Percentiles rank a stretch among this genome's conserved stretches.
Evolutionary conservation across 1,140 invertebrate species (phyloP).

Genomic region (Mylabris phalerata): DNA sequence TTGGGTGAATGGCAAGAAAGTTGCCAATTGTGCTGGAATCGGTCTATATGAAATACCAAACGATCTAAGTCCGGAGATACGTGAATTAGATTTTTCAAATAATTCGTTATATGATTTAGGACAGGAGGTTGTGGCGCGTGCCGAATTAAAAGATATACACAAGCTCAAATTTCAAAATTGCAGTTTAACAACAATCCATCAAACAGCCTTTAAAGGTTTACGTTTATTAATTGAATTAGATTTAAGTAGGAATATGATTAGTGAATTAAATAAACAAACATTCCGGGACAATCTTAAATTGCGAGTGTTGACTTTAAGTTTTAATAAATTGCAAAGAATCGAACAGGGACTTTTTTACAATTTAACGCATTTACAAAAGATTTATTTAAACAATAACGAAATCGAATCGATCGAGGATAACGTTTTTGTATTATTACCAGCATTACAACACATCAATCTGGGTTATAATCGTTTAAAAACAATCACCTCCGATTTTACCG

Average conservation of each 20-base stretch:
- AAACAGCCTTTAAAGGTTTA: conserved; percentile 66
- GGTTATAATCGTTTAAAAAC: conserved; percentile 61
- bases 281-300: conserved; percentile 64
- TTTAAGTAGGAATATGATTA: conserved; percentile 69
- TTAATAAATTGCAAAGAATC: conserved; percentile 64
- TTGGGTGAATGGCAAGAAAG: conserved; percentile 74
- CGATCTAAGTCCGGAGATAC: conserved; percentile 64
- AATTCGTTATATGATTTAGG: conserved; percentile 62
- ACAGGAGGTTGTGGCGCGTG: conserved; percentile 60
- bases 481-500: conserved; percentile 34
- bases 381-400: conserved; percentile 68
- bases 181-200: conserved; percentile 60
- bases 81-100: conserved; percentile 65
- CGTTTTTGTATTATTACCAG: conserved; percentile 63
- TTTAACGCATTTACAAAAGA: conserved; percentile 62
- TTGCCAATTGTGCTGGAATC: conserved; percentile 64
- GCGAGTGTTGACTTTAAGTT: conserved; percentile 60
- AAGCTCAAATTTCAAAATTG: conserved; percentile 69
- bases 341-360: conserved; percentile 71
- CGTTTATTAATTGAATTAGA: conserved; percentile 79
- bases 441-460: conserved; percentile 59
- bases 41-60: conserved; percentile 56
- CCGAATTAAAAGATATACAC: conserved; percentile 69
- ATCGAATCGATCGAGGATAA: conserved; percentile 60
- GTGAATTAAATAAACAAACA: conserved; percentile 58